Base-by-base conservation (phyloP, 2,113 vertebrate genomes). In the Collichthys lucidus region DNA sequence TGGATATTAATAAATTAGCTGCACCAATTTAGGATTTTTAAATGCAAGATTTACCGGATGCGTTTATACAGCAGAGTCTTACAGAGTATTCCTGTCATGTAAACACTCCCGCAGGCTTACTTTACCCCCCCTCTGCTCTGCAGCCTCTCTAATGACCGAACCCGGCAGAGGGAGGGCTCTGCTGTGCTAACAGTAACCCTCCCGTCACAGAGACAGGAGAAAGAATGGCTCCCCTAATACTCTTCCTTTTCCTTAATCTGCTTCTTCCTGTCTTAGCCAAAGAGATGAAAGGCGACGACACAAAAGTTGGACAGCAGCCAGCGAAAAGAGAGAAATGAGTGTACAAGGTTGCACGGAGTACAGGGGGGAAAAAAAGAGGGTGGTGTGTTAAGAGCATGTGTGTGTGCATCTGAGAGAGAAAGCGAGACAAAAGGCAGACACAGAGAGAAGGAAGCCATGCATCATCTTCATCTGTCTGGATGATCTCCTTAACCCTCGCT, bases 381-480 rank as follows among this genome's bases (percentile, higher is more conserved):
- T 31, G 8, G 42, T 35, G 64, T 50, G 56, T 59, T 15, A 2
- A 2, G 71, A 20, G 40, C 26, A 26, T 56, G 17, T 74, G 77
- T 64, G 70, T 79, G 79, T 11, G 74, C 2, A 26, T 49, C 42
- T 68, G 63, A 68, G 59, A 64, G 40, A 29, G 50, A 50, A 52
- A 85, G 29, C 24, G 56, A 53, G 52, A 84, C 19, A 60, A 49
- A 68, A 80, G 59, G 59, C 29, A 78, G 61, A 80, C 31, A 64
- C 35, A 70, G 29, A 64, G 55, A 26, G 26, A 56, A 47, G 52
- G 71, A 81, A 80, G 64, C 75, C 55, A 70, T 89, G 79, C 85
- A 84, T 88, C 84, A 83, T 88, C 80, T 89, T 91, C 84, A 88
- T 87, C 83, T 87, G 82, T 81, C 68, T 81, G 78, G 83, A 88